These are phyloP conservation scores for Sciurus carolinensis DNA, from an alignment of 2,797 vertebrate genomes.

Conservation along the genomic window DNA sequence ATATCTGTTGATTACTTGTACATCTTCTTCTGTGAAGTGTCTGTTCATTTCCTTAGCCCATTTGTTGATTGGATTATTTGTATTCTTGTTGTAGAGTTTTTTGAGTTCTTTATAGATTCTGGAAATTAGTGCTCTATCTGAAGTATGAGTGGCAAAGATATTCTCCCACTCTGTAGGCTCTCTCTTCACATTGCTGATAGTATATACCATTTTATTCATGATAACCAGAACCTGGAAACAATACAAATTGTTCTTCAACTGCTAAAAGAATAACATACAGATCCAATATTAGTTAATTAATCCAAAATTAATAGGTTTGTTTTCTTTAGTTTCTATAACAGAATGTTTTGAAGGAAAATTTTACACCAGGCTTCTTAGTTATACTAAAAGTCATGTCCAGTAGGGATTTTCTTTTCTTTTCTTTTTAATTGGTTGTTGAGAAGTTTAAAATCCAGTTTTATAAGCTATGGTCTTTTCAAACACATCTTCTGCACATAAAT, in stretches of 20 bases:
- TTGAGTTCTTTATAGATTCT: too few species aligned
- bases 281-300: too few species aligned
- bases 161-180: too few species aligned
- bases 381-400: conserved; percentile 83
- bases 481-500: conserved; percentile 91
- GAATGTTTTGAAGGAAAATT: conserved; percentile 85
- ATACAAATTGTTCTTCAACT: not conserved
- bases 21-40: too few species aligned
- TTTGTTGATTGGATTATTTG: too few species aligned
- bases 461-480: conserved; percentile 91
- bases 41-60: too few species aligned
- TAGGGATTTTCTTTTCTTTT: conserved; percentile 79
- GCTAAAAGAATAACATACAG: not conserved
- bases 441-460: conserved; percentile 88
- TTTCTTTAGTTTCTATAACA: conserved; percentile 86
- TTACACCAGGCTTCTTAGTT: conserved; percentile 84
- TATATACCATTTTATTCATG: not conserved
- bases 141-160: too few species aligned
- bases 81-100: too few species aligned
- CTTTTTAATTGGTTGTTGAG: conserved; percentile 87
- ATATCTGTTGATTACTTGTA: too few species aligned
- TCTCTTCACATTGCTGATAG: too few species aligned
- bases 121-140: too few species aligned
- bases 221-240: not conserved
- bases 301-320: conserved; percentile 83